phyloP scores from a whole-genome alignment of 1,140 invertebrate genomes.

The Orchestia grillus region DNA sequence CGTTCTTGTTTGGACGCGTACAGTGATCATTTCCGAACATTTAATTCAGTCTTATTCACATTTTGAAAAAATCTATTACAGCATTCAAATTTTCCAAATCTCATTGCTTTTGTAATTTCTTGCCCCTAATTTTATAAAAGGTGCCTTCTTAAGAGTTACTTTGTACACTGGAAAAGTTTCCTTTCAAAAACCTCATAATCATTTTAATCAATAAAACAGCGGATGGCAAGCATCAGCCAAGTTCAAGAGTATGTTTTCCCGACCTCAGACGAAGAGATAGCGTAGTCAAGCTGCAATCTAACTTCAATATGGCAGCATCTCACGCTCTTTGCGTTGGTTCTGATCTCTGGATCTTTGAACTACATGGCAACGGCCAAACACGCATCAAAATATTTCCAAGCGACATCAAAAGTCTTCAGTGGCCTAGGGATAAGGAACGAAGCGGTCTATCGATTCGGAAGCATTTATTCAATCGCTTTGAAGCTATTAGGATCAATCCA shows the following conservation, averaged over 20 bases:
- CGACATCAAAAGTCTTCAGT: conserved; percentile 29
- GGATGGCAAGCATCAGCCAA: not conserved
- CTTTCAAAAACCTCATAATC: not conserved
- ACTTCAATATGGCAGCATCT: not conserved
- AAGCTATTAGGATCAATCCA: conserved; percentile 54
- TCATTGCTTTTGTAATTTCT: too few relatives aligned
- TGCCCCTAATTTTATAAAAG: not conserved
- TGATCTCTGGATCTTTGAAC: conserved; percentile 27
- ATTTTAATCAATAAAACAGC: not conserved
- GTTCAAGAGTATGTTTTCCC: not conserved
- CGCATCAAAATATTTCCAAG: conserved; percentile 8
- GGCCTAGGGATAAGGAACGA: conserved; percentile 7
- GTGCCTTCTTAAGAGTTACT: not conserved
- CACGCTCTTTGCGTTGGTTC: not conserved
- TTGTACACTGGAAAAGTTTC: not conserved
- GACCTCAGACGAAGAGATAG: not conserved
- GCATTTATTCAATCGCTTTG: conserved; percentile 54
- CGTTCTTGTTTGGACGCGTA: too few relatives aligned
- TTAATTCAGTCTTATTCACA: too few relatives aligned
- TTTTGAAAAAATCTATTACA: too few relatives aligned
- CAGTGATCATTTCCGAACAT: too few relatives aligned
- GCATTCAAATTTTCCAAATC: too few relatives aligned
- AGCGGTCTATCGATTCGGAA: conserved; percentile 24
- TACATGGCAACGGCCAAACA: conserved; percentile 19
- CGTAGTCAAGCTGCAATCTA: not conserved